phyloP scores from a whole-genome alignment of 1,140 invertebrate genomes.

The Drosophila ercepeae region DNA sequence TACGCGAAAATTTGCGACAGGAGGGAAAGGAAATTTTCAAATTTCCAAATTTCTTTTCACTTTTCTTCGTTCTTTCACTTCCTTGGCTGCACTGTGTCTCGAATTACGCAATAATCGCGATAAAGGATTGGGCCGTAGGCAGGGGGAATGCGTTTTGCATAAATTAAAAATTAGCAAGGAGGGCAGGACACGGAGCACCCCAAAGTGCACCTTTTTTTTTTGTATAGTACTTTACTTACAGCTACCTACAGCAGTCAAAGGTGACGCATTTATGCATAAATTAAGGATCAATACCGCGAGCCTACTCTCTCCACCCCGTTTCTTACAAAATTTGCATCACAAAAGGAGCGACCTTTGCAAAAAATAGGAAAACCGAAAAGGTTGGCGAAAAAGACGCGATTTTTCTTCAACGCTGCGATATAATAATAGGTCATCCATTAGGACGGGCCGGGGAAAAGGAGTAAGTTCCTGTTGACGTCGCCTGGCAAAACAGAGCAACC shows the following conservation, averaged over 20 bases:
- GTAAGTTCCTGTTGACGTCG: conserved; percentile 72
- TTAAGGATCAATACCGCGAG: conserved; percentile 79
- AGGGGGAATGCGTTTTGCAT: conserved; percentile 71
- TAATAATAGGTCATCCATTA: conserved; percentile 79
- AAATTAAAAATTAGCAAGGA: conserved; percentile 78
- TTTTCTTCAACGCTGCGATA: conserved; percentile 23
- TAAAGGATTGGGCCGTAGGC: conserved; percentile 22
- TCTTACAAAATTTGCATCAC: conserved; percentile 65
- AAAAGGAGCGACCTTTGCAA: conserved; percentile 53
- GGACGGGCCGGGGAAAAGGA: conserved; percentile 49
- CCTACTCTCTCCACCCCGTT: conserved; percentile 19
- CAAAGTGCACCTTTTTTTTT: conserved; percentile 31
- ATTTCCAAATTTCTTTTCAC: conserved; percentile 54
- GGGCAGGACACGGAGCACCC: conserved; percentile 28
- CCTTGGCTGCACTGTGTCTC: conserved; percentile 46
- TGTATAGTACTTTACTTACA: neutral
- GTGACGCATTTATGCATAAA: conserved; percentile 82
- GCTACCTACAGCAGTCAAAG: conserved; percentile 52
- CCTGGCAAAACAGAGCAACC: conserved; percentile 58
- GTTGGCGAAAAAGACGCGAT: conserved; percentile 71
- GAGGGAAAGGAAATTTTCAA: conserved; percentile 32
- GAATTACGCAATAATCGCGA: conserved; percentile 71
- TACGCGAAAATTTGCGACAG: conserved; percentile 63
- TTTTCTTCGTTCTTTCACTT: conserved; percentile 41
- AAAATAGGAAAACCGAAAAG: conserved; percentile 29